Percentiles rank a stretch among this genome's conserved stretches.
Conservation (phyloP, 2,797 vertebrate genomes). For the Harpagifer antarcticus region DNA sequence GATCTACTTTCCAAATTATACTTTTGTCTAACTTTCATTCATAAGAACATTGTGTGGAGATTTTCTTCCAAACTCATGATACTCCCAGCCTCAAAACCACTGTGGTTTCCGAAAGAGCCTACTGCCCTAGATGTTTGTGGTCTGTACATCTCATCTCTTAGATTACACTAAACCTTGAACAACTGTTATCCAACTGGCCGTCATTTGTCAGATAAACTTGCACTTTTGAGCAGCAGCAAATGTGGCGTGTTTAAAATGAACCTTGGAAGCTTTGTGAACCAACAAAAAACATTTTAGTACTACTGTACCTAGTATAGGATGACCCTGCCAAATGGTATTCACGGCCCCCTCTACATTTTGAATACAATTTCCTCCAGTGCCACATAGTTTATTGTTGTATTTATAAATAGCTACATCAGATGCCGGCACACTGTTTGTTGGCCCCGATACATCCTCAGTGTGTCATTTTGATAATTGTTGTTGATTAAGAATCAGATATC, state of each 20-base stretch:
- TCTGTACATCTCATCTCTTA: slow-evolving; percentile 25
- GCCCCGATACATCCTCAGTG: neutral
- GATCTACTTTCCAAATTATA: neutral
- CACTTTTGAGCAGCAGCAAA: neutral
- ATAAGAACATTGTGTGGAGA: neutral
- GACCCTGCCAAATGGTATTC: neutral
- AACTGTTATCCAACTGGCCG: slow-evolving; percentile 4
- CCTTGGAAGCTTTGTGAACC: neutral
- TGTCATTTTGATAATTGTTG: slow-evolving; percentile 6
- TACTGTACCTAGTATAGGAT: neutral
- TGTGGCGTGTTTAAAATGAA: neutral
- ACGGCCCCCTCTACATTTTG: neutral
- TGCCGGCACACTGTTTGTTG: neutral
- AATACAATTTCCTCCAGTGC: neutral
- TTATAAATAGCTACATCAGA: slow-evolving; percentile 12
- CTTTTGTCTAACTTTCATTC: neutral
- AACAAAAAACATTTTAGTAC: neutral
- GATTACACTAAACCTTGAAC: slow-evolving; percentile 8
- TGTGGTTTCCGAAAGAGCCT: slow-evolving; percentile 4
- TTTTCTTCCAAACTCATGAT: neutral
- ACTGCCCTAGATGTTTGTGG: slow-evolving; percentile 23
- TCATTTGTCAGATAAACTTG: neutral
- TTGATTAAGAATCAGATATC: too few relatives aligned
- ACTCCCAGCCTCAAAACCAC: neutral
- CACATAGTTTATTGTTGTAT: slow-evolving; percentile 6